A percentile compares a stretch with the other conserved stretches of the same genome.
These are phyloP conservation scores for Linurgus olivaceus DNA, from an alignment of 2,797 vertebrate genomes.

Conservation along the genomic window DNA sequence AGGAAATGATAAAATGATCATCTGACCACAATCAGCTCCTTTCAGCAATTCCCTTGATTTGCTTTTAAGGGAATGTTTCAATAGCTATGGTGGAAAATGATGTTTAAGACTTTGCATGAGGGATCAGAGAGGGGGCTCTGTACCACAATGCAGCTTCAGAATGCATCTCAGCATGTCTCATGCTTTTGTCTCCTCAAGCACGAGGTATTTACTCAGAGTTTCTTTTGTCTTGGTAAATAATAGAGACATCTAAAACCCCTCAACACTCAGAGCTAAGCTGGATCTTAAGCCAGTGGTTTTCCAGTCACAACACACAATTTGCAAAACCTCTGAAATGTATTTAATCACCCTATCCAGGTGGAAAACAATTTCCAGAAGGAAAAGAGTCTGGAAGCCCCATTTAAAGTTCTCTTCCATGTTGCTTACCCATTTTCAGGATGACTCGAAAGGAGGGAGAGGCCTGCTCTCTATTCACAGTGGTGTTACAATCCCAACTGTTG, in stretches of 20 bases:
- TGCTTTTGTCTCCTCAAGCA: neutral
- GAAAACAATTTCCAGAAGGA: neutral
- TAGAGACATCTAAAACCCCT: neutral
- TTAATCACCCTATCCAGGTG: neutral
- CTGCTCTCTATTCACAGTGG: fast-evolving
- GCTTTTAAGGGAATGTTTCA: neutral
- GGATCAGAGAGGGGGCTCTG: neutral
- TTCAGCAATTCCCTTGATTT: neutral
- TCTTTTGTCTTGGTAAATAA: neutral
- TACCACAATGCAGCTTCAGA: neutral
- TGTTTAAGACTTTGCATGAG: neutral
- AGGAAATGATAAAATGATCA: neutral
- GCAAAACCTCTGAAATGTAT: neutral
- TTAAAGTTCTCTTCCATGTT: neutral
- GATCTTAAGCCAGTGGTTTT: neutral
- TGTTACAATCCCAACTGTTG: neutral
- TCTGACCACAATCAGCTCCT: neutral
- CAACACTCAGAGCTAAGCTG: neutral
- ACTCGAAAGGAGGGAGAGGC: neutral
- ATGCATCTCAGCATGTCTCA: neutral
- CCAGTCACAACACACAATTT: neutral
- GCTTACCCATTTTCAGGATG: neutral
- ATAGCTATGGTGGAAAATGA: neutral
- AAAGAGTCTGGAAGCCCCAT: neutral
- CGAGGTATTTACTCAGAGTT: neutral